A percentile compares a stretch with the other conserved stretches of the same genome.
These are phyloP conservation scores for Castor canadensis DNA, from an alignment of 2,113 vertebrate species.

Conservation along the genomic window DNA sequence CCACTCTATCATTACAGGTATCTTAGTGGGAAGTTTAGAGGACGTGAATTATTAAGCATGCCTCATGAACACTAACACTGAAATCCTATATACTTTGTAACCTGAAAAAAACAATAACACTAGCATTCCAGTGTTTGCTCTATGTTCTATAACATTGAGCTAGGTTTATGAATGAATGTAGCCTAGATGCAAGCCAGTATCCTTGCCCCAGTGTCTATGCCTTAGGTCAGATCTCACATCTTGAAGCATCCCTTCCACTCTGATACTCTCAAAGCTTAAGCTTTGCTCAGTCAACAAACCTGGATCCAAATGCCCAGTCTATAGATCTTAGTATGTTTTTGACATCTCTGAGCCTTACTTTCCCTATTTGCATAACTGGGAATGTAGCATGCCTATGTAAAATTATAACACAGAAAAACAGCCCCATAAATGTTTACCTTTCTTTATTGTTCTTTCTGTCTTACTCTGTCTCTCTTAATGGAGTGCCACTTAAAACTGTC, in stretches of 20 bases:
- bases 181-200: fast-evolving
- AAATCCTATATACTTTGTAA: not conserved
- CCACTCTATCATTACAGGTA: not conserved
- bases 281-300: not conserved
- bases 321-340: not conserved
- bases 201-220: not conserved
- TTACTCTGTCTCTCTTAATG: not conserved
- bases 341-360: not conserved
- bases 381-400: not conserved
- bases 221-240: not conserved
- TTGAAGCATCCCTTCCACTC: not conserved
- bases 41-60: not conserved
- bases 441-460: not conserved
- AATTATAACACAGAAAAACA: not conserved
- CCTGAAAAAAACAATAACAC: not conserved
- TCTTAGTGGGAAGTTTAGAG: not conserved
- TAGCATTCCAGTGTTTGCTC: not conserved
- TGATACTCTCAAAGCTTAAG: not conserved
- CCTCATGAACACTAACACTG: not conserved
- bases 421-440: not conserved
- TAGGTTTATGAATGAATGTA: not conserved
- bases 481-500: not conserved
- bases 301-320: not conserved
- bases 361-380: not conserved
- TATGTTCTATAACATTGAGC: not conserved